These are phyloP conservation scores for Bos taurus DNA, from an alignment of 2,113 vertebrate genomes.

Conservation along the genomic window ARS-UCD2.0 NC_037344.1:54483501-54484000, in stretches of 20 bases:
- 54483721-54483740: not conserved
- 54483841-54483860: not conserved
- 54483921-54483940: not conserved
- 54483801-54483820: not conserved
- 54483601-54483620: not conserved
- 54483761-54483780: not conserved
- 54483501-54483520: not conserved
- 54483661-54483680: not conserved
- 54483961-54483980: not conserved
- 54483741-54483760: not conserved
- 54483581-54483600: not conserved
- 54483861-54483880: not conserved
- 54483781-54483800: not conserved
- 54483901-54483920: not conserved
- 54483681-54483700: not conserved
- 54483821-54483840: not conserved
- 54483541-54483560: not conserved
- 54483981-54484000: not conserved
- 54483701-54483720: not conserved
- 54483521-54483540: not conserved
- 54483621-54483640: not conserved
- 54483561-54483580: not conserved
- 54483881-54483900: not conserved
- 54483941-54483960: not conserved
- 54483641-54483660: fast-evolving